phyloP scores from a whole-genome alignment of 2,888 invertebrate genomes.

The Netelia inedita region DNA sequence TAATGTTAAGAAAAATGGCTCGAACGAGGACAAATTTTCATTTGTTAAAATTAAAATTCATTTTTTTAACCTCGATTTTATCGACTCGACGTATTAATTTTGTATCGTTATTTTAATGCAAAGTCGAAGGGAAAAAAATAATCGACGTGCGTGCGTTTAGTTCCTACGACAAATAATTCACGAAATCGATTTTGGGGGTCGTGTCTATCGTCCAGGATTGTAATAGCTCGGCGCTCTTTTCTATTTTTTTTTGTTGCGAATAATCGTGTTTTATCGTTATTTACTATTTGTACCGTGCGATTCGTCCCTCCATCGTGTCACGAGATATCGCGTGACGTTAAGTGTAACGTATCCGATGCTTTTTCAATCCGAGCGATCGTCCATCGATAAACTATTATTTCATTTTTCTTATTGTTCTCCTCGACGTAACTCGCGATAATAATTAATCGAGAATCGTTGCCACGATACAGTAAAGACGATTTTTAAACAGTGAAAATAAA shows the following conservation, averaged over 20 bases:
- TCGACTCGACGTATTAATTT: neutral
- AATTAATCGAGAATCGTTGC: no score
- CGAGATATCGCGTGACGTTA: slow-evolving; percentile 52
- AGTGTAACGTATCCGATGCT: slow-evolving; percentile 15
- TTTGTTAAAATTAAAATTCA: no score
- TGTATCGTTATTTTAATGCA: neutral
- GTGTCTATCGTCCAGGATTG: slow-evolving; percentile 11
- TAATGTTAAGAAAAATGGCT: no score
- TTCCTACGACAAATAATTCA: slow-evolving; percentile 1
- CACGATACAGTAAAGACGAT: no score
- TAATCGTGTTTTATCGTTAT: neutral
- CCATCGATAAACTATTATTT: slow-evolving; percentile 8
- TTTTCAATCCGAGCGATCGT: slow-evolving; percentile 13
- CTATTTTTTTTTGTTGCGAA: slow-evolving; percentile 12
- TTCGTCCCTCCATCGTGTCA: slow-evolving; percentile 21
- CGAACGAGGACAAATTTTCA: no score
- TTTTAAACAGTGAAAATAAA: no score
- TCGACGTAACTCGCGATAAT: neutral
- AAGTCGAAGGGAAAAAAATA: neutral
- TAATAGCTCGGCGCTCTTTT: neutral
- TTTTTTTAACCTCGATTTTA: no score
- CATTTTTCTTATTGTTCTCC: slow-evolving; percentile 1
- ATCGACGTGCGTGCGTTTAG: neutral
- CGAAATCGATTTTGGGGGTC: slow-evolving; percentile 22
- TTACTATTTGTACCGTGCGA: neutral